phyloP scores from a whole-genome alignment of 2,888 invertebrate genomes.

The Spilarctia lutea region DNA sequence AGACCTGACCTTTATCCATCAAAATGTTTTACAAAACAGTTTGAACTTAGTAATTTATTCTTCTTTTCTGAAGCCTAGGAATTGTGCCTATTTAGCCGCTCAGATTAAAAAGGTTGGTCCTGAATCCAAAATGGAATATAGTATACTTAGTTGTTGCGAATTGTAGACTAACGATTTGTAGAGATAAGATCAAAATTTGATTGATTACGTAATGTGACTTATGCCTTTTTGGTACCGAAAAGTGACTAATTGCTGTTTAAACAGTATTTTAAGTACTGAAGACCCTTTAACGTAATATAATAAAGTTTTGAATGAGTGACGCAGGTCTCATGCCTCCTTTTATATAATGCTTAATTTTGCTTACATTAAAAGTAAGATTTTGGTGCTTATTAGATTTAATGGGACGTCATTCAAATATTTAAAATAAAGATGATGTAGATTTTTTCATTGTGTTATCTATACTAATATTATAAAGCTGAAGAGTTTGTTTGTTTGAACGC shows the following conservation, averaged over 20 bases:
- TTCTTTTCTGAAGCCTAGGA: background rate
- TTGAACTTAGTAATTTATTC: background rate
- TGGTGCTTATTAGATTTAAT: background rate
- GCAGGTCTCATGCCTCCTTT: background rate
- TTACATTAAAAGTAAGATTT: background rate
- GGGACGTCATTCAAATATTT: background rate
- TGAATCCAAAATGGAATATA: background rate
- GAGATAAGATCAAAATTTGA: background rate
- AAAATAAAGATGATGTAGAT: too few relatives aligned
- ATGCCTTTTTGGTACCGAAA: background rate
- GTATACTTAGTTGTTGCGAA: background rate
- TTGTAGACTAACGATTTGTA: too few relatives aligned
- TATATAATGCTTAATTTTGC: background rate
- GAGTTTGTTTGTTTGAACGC: too few relatives aligned
- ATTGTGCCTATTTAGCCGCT: background rate
- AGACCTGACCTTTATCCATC: slow-evolving; percentile 11
- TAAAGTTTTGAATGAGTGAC: slow-evolving; percentile 3
- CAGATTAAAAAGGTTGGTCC: background rate
- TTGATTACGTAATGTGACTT: background rate
- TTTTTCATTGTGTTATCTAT: too few relatives aligned
- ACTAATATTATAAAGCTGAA: too few relatives aligned
- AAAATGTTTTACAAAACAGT: slow-evolving; percentile 12
- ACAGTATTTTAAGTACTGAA: background rate
- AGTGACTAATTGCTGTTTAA: background rate
- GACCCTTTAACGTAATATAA: background rate